Evolutionary conservation across 2,888 invertebrate genomes (phyloP), one percentile per base, ranked within the genome.

Genomic region (Eupithecia subumbrata): DNA sequence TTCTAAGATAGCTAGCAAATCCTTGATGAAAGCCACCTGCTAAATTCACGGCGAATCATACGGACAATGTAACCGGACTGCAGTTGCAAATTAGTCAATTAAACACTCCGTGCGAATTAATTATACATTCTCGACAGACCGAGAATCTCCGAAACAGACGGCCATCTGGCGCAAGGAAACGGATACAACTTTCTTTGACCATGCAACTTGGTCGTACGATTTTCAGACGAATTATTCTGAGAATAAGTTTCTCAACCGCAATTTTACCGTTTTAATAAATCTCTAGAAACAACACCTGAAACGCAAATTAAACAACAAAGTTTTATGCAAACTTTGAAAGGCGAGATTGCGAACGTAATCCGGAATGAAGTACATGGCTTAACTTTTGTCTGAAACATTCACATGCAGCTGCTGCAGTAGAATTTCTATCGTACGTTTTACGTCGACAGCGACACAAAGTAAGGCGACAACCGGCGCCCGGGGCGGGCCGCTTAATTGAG

Each of bases 331-430:
- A 82, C 81, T 82, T 83, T 81, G 79, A 79, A 82, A 85, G 82
- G 81, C 82, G 84, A 85, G 85, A 86, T 86, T 85, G 84, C 82
- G 84, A 87, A 85, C 84, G 87, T 86, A 86, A 87, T 88, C 84
- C 83, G 82, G 82, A 84, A 88, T 88, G 87, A 89, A 88, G 76
- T 80, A 88, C 84, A 79, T 82, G 85, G 83, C 84, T 85, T 86
- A 87, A 90, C 88, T 89, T 89, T 88, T 89, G 88, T 87, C 85
- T 88, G 84, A 84, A 85, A 85, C 84, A 85, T 87, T 87, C 83
- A 84, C 82, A 85, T 87, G 86, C 85, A 88, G 87, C 85, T 86
- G 85, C 78, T 85, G 80, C 84, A 82, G 80, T 77, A 68, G 82
- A 86, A 87, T 88, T 89, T 88, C 85, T 87, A 84, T 82, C 87